phyloP scores from a whole-genome alignment of 1,140 invertebrate genomes.

The Conus ventricosus region DNA sequence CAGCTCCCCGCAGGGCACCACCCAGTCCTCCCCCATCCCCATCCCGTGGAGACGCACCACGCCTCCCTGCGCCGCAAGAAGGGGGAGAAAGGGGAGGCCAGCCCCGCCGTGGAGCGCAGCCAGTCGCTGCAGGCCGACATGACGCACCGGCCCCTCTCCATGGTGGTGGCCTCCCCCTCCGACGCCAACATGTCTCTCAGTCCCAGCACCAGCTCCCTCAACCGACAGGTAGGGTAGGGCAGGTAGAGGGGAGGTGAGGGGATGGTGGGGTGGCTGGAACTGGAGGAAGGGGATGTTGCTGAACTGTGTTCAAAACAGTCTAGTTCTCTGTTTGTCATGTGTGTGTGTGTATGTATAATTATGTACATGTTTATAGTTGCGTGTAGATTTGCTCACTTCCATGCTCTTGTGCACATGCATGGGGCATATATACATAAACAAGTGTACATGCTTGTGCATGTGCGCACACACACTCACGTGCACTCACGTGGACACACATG shows the following conservation, averaged over 20 bases:
- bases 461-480: too few relatives aligned
- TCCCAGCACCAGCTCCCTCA: slow-evolving; percentile 69
- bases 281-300: too few relatives aligned
- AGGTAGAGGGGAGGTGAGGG: too few relatives aligned
- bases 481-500: too few relatives aligned
- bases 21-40: slow-evolving; percentile 46
- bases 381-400: too few relatives aligned
- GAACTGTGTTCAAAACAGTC: too few relatives aligned
- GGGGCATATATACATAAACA: too few relatives aligned
- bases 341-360: too few relatives aligned
- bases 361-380: too few relatives aligned
- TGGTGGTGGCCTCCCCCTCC: slow-evolving; percentile 72
- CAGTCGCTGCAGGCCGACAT: slow-evolving; percentile 69
- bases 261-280: background rate
- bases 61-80: slow-evolving; percentile 78
- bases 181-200: slow-evolving; percentile 70
- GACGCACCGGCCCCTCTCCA: slow-evolving; percentile 72
- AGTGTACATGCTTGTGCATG: too few relatives aligned
- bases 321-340: too few relatives aligned
- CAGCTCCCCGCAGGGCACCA: slow-evolving; percentile 36
- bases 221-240: slow-evolving; percentile 66
- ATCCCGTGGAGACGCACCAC: slow-evolving; percentile 77
- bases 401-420: too few relatives aligned
- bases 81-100: slow-evolving; percentile 61
- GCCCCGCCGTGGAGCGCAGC: slow-evolving; percentile 66